Evolutionary conservation across 2,888 invertebrate genomes (phyloP), one percentile per base, ranked within the genome.

Genomic region (Gnatocerus cornutus): DNA sequence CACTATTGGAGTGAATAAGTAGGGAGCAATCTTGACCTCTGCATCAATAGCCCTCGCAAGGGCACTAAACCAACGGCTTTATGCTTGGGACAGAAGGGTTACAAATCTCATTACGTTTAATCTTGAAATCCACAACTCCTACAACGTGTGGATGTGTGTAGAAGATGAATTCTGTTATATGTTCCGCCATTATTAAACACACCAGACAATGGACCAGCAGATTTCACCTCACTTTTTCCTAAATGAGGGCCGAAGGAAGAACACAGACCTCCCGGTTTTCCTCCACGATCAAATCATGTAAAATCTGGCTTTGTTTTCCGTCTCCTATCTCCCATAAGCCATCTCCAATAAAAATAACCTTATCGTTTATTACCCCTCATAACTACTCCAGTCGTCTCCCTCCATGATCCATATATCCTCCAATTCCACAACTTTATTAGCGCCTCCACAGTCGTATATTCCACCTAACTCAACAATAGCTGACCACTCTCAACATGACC

Each of bases 31-130:
- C 55, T 67, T 62, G 50, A 70, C 66, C 55, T 62, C 33, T 10
- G 33, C 61, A 39, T 65, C 59, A 53, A 69, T 61, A 55, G 41
- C 27, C 9, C 66, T 39, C 65, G 39, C 14, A 66, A 55, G 55
- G 48, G 16, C 55, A 39, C 59, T 69, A 69, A 61, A 65, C 55
- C 63, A 61, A 6, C 37, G 48, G 67, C 59, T 68, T 72, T 66
- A 73, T 67, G 59, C 50, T 30, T 27, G 52, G 62, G 68, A 45
- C 62, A 43, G 45, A 53, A 30, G 50, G 63, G 61, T 73, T 68
- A 64, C 68, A 71, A 73, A 73, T 73, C 71, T 69, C 65, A 69
- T 71, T 71, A 68, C 64, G 50, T 67, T 53, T 69, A 73, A 69
- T 73, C 69, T 71, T 43, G 46, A 12, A n/a, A 46, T 43, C 12